Percentiles rank a stretch among this genome's conserved stretches.
Conservation (phyloP, 1,140 invertebrate species). For the Formica selysi region DNA sequence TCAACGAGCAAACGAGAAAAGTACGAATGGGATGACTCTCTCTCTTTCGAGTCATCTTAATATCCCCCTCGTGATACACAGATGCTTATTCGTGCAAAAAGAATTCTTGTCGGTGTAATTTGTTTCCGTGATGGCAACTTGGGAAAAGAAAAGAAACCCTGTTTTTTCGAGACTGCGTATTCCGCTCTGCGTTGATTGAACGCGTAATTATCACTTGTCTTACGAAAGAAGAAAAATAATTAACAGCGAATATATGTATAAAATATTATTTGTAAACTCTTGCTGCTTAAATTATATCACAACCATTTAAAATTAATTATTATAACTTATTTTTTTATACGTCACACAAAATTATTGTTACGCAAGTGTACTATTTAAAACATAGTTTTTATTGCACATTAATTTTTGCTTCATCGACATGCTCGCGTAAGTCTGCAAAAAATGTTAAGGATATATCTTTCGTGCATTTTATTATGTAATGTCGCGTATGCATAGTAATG, state of each 20-base stretch:
- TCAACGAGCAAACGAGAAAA: constrained; percentile 20
- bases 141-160: constrained; percentile 17
- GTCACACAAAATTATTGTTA: background rate
- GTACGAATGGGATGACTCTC: constrained; percentile 27
- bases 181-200: background rate
- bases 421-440: background rate
- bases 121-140: constrained; percentile 73
- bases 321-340: background rate
- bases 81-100: constrained; percentile 51
- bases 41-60: constrained; percentile 42
- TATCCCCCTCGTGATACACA: constrained; percentile 33
- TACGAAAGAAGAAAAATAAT: background rate
- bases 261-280: background rate
- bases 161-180: constrained; percentile 25
- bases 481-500: background rate
- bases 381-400: background rate
- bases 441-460: background rate
- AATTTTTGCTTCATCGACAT: background rate
- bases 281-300: background rate
- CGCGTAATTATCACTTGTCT: constrained; percentile 32
- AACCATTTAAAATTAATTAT: constrained; percentile 18
- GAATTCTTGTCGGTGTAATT: constrained; percentile 73
- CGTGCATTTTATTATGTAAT: background rate
- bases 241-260: background rate
- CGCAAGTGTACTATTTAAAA: background rate